phyloP scores from a whole-genome alignment of 2,888 invertebrate genomes.

The Sarcophaga variegata region DNA sequence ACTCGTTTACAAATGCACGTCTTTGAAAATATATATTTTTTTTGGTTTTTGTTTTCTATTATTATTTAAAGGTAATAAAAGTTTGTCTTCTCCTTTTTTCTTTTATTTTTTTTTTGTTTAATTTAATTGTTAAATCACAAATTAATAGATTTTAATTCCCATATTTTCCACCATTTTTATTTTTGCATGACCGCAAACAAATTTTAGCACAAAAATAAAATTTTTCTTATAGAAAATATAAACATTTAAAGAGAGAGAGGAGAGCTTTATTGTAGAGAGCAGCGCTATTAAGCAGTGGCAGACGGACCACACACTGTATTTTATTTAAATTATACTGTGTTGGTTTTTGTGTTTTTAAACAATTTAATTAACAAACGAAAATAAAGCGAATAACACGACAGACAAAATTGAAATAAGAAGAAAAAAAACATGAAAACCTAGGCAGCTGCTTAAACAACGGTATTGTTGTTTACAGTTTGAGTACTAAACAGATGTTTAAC shows the following conservation, averaged over 20 bases:
- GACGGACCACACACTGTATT: not conserved
- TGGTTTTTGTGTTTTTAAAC: not conserved
- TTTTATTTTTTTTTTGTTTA: not conserved
- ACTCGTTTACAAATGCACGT: not conserved
- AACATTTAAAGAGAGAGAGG: slow-evolving; percentile 22
- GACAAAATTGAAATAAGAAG: slow-evolving; percentile 52
- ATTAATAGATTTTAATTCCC: not conserved
- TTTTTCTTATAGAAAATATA: slow-evolving; percentile 56
- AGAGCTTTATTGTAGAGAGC: not conserved
- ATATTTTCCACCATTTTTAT: not conserved
- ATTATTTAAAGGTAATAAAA: not conserved
- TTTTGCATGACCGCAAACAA: not conserved
- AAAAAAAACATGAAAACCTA: slow-evolving; percentile 35
- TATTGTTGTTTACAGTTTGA: not conserved
- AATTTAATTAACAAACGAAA: slow-evolving; percentile 49
- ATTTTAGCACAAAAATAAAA: not conserved
- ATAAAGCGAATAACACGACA: slow-evolving; percentile 54
- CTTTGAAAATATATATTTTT: not conserved
- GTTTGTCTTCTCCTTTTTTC: too few relatives aligned
- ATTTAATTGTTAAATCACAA: not conserved
- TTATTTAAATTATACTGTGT: slow-evolving; percentile 60
- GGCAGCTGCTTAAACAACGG: slow-evolving; percentile 33
- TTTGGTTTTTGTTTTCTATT: not conserved
- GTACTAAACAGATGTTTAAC: slow-evolving; percentile 39
- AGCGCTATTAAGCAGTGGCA: too few relatives aligned